Base-by-base conservation (phyloP, 2,797 vertebrate genomes). In the Sciurus carolinensis region DNA sequence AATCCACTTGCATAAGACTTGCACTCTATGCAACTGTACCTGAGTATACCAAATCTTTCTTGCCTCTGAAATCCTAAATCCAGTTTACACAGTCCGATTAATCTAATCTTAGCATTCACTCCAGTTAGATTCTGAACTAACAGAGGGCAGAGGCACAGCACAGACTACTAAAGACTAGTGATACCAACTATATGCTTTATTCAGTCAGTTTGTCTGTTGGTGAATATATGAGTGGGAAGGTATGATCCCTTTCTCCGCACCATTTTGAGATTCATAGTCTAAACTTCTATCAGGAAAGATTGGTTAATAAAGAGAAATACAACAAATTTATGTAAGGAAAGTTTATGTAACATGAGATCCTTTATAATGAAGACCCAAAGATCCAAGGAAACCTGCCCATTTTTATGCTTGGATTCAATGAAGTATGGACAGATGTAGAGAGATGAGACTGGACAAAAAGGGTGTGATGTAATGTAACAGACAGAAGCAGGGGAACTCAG, bases 71-170 rank as follows among this genome's bases (percentile, higher is more conserved):
- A 42, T n/a, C 4, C 54, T 94, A 77, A 86, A 64, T 79, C 36
- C 33, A 91, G 24, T 91, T 91, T 83, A 52, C 26, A 54, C 0
- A 73, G 76, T 73, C 22, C 13, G 8, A 42, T 24, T 72, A 62
- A 73, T 7, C n/a, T 50, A 54, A 94, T 52, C 8, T 42, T 57
- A 84, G 42, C 22, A 47, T 12, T 89, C 20, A 57, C 15, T 71
- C 47, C 71, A 91, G 26, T 67, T 76, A 80, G 57, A 90, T 39
- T 93, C 69, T 72, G 90, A 75, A 18, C 22, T 87, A 82, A 83
- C 20, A 92, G 42, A 87, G 87, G 72, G 88, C 67, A 91, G 62
- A 17, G 22, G 26, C 72, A 87, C 4, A 71, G 30, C 6, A 62
- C 0, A 69, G 67, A n/a, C 62, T 33, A 47, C 17, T 0, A 44